Conservation (phyloP, 2,113 vertebrate species). For the Candoia aspera region DNA sequence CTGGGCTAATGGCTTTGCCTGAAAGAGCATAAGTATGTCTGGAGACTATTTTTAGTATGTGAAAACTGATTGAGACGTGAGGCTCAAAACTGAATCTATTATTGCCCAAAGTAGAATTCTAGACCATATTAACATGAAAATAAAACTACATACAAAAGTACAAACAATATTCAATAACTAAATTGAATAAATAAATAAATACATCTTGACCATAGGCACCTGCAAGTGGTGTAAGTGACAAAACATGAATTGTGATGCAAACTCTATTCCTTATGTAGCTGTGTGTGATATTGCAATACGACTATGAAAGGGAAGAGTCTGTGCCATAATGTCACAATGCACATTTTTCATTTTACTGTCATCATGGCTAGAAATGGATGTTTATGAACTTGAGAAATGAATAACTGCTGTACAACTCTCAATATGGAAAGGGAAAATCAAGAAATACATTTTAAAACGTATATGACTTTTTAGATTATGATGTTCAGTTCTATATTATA, state of each 20-base stretch:
- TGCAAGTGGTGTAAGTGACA: neutral
- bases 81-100: too few species aligned
- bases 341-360: neutral
- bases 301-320: neutral
- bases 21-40: too few species aligned
- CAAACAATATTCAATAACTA: neutral
- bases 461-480: neutral
- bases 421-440: too few species aligned
- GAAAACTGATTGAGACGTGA: neutral
- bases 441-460: too few species aligned
- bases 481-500: neutral
- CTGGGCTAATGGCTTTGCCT: too few species aligned
- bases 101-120: neutral
- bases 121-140: neutral
- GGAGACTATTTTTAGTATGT: neutral
- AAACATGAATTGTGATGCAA: neutral
- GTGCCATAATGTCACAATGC: neutral
- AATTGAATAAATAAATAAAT: neutral
- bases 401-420: neutral
- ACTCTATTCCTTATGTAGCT: neutral
- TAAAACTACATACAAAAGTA: neutral
- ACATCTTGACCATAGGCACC: neutral
- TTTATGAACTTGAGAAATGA: neutral
- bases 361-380: neutral
- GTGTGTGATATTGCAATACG: neutral